Evolutionary conservation across 2,888 invertebrate species (phyloP), one percentile per base, ranked within the genome.

Genomic region (Rotaria magnacalcarata): DNA sequence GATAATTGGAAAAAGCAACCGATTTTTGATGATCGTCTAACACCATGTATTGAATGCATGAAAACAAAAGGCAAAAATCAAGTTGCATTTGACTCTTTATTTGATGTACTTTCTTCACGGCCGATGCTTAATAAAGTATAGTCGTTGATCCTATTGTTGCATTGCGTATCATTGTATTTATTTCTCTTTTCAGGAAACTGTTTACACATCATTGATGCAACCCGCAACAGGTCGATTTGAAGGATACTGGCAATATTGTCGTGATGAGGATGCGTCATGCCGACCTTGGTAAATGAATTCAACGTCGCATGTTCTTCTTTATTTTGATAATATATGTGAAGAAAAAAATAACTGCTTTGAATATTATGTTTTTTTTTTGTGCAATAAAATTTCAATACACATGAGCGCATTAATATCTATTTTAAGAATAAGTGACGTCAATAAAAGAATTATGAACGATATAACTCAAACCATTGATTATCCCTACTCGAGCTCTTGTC

Each of bases 121-220:
- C 93, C 93, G 54, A 92, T 92, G 47, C 89, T 93, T 24, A 93
- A 93, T 89, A 93, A 93, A 91, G 92, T 92, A 88, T 87, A 87
- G 84, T 8, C 19, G 5, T 3, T 2, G 84, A 3, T 67, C 19
- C 19, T 27, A 3, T 34, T 34, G 34, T 34, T 34, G 34, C 34
- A 2, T 34, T 34, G 34, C 1, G 34, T 34, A 34, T 34, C 34
- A 34, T 2, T 34, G 34, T 34, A 34, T 27, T 34, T 16, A 4
- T 50, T 14, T 50, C 14, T 8, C 10, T 1, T 50, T 89, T 27
- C 89, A 92, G 92, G 88, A 93, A 87, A 93, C 93, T 24, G 91
- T 92, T 7, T 93, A 93, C 89, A 92, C 93, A 7, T 91, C 92
- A 0, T 88, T 93, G 87, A 93, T 93, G 92, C 90, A 92, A 87